Percentiles rank a stretch among this genome's conserved stretches.
Conservation (phyloP, 2,888 invertebrate species). For the Ophion costatus region DNA sequence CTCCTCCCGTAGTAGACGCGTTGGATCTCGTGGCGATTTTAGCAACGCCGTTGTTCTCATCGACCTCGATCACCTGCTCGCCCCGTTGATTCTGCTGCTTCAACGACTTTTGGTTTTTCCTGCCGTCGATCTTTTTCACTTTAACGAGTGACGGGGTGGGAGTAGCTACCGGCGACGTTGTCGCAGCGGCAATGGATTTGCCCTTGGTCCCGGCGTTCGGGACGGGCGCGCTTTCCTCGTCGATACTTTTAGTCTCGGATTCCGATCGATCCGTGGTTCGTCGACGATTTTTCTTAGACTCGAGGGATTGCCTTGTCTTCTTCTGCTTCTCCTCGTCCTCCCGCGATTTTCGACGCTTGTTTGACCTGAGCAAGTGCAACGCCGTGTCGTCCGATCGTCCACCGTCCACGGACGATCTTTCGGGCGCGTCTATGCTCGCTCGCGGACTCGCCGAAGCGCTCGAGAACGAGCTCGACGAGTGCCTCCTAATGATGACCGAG, state of each 20-base stretch:
- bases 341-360: slow-evolving; percentile 74
- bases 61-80: slow-evolving; percentile 57
- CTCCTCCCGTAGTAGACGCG: slow-evolving; percentile 58
- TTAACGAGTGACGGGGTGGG: slow-evolving; percentile 1
- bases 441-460: slow-evolving; percentile 88
- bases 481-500: slow-evolving; percentile 91
- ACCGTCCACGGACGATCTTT: slow-evolving; percentile 57
- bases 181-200: slow-evolving; percentile 31
- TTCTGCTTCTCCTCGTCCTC: slow-evolving; percentile 76
- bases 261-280: slow-evolving; percentile 47
- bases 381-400: slow-evolving; percentile 51
- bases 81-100: slow-evolving; percentile 68
- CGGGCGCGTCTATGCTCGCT: slow-evolving; percentile 83
- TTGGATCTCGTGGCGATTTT: slow-evolving; percentile 65
- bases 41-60: slow-evolving; percentile 69
- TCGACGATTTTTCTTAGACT: slow-evolving; percentile 57
- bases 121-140: slow-evolving; percentile 50
- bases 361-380: slow-evolving; percentile 71
- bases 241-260: slow-evolving; percentile 44
- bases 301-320: slow-evolving; percentile 58
- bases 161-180: not conserved
- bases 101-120: slow-evolving; percentile 43
- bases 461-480: slow-evolving; percentile 93
- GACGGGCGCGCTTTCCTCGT: slow-evolving; percentile 37
- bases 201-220: slow-evolving; percentile 21